Base-by-base conservation (phyloP, 2,888 invertebrate genomes). In the Dryadula phaetusa region DNA sequence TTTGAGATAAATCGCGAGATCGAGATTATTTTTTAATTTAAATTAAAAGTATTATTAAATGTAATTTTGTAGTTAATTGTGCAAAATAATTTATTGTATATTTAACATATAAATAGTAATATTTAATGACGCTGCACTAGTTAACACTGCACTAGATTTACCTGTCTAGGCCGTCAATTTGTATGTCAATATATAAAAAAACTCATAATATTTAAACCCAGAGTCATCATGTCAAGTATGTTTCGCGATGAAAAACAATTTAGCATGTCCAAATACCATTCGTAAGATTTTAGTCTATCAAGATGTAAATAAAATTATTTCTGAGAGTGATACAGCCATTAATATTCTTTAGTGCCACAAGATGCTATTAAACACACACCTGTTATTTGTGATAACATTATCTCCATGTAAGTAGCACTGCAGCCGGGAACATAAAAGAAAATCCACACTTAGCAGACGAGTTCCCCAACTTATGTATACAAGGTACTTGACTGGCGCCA, bases 401-500 rank as follows among this genome's bases (percentile, higher is more conserved):
- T 69, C 68, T 64, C 42, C 40, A 32, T 54, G 34, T 63, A 61
- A 67, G 66, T 63, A 62, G 44, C 60, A 56, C 40, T 52, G 49
- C 62, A 60, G 49, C 58, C 53, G 64, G 63, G 54, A 47, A 67
- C 53, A 65, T 64, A n/a, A 67, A 68, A 65, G 63, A 66, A 46
- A 66, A 64, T 37, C 64, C 47, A 47, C 34, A 42, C 49, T 65
- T 53, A 46, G 34, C 62, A 61, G 54, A 60, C 63, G 64, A 66
- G 61, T 40, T 58, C 47, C 49, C 49, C 49, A 64, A 68, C 40
- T 44, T 32, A 44, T 25, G 18, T 28, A 28, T 28, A 18, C 64
- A 40, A 63, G 62, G 60, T 64, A 64, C 66, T 61, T 63, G 58
- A 61, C 63, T 70, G 76, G 76, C 75, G 75, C 75, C 76, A 69